Base-by-base conservation (phyloP, 2,888 invertebrate species). In the Chymomyza procnemis region DNA sequence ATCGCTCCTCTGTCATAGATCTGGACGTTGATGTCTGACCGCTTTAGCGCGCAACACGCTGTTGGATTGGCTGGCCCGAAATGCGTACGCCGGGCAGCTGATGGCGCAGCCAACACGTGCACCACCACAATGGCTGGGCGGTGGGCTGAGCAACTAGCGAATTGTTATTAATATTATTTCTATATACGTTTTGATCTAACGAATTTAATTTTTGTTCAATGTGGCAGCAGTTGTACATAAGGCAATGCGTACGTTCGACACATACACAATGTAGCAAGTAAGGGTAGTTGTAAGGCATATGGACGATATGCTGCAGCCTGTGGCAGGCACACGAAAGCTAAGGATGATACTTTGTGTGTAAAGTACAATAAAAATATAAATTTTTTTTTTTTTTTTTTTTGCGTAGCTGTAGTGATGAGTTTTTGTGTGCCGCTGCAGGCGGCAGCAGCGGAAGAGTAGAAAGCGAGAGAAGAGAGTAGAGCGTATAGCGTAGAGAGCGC, bases 21-120 rank as follows among this genome's bases (percentile, higher is more conserved):
- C 88, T 91, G 79, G 90, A 89, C 70, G 84, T 81, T 67, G 91
- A 90, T 82, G 90, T 90, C 90, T 91, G 91, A 91, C 91, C 90
- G 89, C 83, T 84, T 73, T 41, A 41, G 34, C 34, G 34, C 34
- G 34, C 34, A 41, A 41, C 34, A 12, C 34, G 34, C 34, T 41
- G 34, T 41, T 41, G 34, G 34, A 5, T 41, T 41, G 34, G 48
- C 66, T 62, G 75, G 74, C 67, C 64, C 63, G 34, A 22, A 2
- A 16, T 22, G 30, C 8, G 21, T 21, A 64, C 58, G 75, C 48
- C 58, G 64, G 58, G 71, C 68, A 76, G 75, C 68, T 71, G 64
- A 71, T 62, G 69, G 48, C 61, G 59, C n/a, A 41, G 34, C 34
- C 34, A 41, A 41, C 34, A 41, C 4, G 30, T 6, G 34, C 34